Evolutionary conservation across 2,113 vertebrate species (phyloP), one percentile per base, ranked within the genome.

Genomic region (Reinhardtius hippoglossoides): DNA sequence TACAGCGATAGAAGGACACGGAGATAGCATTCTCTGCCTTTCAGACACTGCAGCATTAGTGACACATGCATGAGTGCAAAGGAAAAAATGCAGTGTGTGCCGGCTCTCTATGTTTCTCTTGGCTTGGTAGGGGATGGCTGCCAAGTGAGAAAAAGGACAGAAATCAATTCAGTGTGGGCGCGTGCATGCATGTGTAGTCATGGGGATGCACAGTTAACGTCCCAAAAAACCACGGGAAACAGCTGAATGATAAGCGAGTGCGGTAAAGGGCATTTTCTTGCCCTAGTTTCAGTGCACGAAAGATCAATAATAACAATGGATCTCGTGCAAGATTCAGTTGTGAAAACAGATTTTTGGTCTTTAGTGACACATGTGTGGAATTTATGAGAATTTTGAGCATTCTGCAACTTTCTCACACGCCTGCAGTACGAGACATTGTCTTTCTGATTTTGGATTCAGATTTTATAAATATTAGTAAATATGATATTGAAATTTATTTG

Each of bases 61-160:
- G 78, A 89, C 87, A 88, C 86, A 88, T 90, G 79, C 90, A 89
- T 88, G 87, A 88, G 82, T 90, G 81, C 74, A 91, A 91, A 84
- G 83, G 76, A 63, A 59, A 65, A 87, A 78, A 88, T 42, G 69
- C 67, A 76, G 26, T 20, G 26, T 20, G 26, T 78, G 76, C 64
- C 75, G 20, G 21, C 65, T 75, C 54, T 65, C 56, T 68, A 70
- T 67, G 69, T 85, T 70, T 86, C 66, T 80, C 71, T 64, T 58
- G 56, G 69, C 67, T 59, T 65, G 66, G 65, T 37, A 24, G 40
- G 58, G 58, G 50, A 55, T n/a, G 68, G 67, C 23, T 66, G 67
- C 31, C 14, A 61, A 24, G 60, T 13, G 42, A 72, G 20, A 60
- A 26, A 31, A 69, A 37, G 60, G 62, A 75, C 35, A 62, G 52